These are phyloP conservation scores for Synanthedon formicaeformis DNA, from an alignment of 2,888 invertebrate genomes.

Conservation along the genomic window DNA sequence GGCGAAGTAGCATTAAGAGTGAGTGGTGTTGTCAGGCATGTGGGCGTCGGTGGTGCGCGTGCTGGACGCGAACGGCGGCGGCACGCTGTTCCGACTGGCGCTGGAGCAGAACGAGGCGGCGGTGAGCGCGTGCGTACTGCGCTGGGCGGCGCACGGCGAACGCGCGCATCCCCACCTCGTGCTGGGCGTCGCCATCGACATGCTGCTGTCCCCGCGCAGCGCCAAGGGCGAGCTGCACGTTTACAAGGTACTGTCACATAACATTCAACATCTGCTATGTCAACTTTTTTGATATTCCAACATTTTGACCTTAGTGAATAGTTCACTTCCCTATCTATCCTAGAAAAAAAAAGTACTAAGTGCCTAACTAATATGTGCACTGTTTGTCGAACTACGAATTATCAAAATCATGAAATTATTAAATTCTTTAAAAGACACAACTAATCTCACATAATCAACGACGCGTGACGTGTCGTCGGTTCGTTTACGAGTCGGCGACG, in stretches of 20 bases:
- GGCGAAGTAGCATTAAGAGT: too few species aligned
- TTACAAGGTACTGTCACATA: constrained; percentile 71
- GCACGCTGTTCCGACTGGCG: constrained; percentile 81
- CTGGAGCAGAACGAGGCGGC: constrained; percentile 98
- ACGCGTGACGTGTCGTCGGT: constrained; percentile 41
- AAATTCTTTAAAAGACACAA: too few species aligned
- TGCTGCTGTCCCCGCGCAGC: constrained; percentile 89
- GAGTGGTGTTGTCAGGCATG: constrained; percentile 71
- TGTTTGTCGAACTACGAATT: too few species aligned
- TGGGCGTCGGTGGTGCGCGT: constrained; percentile 95
- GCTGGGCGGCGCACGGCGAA: constrained; percentile 75
- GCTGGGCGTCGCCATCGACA: constrained; percentile 92
- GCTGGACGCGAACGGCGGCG: constrained; percentile 77
- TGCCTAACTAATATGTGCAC: too few species aligned
- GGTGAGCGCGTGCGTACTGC: constrained; percentile 85
- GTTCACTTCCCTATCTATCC: too few species aligned
- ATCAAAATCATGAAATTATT: too few species aligned
- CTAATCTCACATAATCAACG: too few species aligned
- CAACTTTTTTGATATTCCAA: too few species aligned
- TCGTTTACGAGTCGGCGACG: constrained; percentile 29
- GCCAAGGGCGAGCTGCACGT: constrained; percentile 88
- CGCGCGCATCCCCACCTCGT: constrained; percentile 70
- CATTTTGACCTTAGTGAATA: too few species aligned
- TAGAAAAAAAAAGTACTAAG: too few species aligned
- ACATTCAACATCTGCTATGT: neutral